Evolutionary conservation across 2,113 vertebrate genomes (phyloP).

Genomic region (Datnioides undecimradiatus): DNA sequence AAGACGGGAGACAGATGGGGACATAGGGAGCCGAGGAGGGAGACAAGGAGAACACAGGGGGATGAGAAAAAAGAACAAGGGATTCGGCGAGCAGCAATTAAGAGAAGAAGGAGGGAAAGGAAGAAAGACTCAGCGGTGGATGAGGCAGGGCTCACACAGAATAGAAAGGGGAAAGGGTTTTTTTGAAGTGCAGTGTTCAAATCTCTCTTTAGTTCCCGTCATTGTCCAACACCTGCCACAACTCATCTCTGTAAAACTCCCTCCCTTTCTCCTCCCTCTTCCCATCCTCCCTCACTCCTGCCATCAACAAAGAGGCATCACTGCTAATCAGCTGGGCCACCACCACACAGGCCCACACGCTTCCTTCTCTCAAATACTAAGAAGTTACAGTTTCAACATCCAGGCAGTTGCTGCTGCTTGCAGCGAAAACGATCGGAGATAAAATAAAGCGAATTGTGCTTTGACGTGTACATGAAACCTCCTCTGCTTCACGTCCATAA

Average conservation of each 20-base stretch:
- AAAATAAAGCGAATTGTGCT: constrained; percentile 36
- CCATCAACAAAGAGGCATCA: constrained; percentile 56
- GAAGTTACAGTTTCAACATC: constrained; percentile 30
- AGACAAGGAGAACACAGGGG: constrained; percentile 71
- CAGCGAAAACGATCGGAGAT: constrained; percentile 14
- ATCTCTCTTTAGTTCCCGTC: constrained; percentile 71
- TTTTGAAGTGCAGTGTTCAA: constrained; percentile 75
- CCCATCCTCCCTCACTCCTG: constrained; percentile 44
- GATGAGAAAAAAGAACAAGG: constrained; percentile 78
- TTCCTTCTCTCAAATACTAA: constrained; percentile 46
- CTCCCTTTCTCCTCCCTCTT: constrained; percentile 20
- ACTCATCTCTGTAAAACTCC: constrained; percentile 64
- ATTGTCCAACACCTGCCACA: constrained; percentile 76
- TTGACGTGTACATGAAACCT: constrained; percentile 12
- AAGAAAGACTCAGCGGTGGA: constrained; percentile 67
- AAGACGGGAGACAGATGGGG: constrained; percentile 66
- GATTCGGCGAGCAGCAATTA: constrained; percentile 79
- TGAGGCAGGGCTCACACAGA: constrained; percentile 68
- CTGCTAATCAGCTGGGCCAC: constrained; percentile 51
- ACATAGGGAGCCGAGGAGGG: constrained; percentile 61
- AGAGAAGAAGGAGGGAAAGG: constrained; percentile 70
- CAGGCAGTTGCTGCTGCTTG: constrained; percentile 5
- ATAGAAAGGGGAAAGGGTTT: constrained; percentile 68
- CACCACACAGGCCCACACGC: constrained; percentile 21
- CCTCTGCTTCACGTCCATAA: constrained; percentile 28